Percentiles rank a stretch among this genome's conserved stretches.
These are phyloP conservation scores for Phyto melanocephala DNA, from an alignment of 2,888 invertebrate species.

Conservation along the genomic window DNA sequence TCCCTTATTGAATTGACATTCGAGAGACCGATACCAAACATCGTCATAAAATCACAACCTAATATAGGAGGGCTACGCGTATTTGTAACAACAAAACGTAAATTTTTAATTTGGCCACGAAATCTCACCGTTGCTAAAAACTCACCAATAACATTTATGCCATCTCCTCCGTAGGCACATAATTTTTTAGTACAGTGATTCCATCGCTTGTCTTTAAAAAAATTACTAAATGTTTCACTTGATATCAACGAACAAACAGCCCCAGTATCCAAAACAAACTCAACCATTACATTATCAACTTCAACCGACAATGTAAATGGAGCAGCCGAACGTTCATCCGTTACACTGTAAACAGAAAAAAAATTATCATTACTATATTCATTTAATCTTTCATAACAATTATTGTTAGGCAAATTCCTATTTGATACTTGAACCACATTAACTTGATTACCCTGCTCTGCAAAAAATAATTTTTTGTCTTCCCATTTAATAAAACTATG, in stretches of 20 bases:
- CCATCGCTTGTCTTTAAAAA: neutral
- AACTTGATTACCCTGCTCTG: no score
- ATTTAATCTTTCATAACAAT: neutral
- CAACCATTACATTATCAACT: no score
- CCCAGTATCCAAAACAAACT: slow-evolving; percentile 35
- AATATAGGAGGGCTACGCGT: slow-evolving; percentile 15
- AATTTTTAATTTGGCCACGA: neutral
- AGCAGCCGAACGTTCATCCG: neutral
- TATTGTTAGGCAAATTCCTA: neutral
- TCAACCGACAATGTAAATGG: neutral
- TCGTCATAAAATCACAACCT: slow-evolving; percentile 29
- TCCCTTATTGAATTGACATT: neutral
- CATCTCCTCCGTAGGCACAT: neutral
- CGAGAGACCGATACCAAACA: slow-evolving; percentile 12
- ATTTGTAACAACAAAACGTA: slow-evolving; percentile 23
- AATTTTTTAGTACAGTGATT: neutral
- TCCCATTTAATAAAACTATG: no score
- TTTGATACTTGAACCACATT: neutral
- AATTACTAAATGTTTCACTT: slow-evolving; percentile 8
- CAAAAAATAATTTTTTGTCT: no score
- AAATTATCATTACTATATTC: neutral
- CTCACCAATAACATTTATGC: neutral
- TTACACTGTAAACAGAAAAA: neutral
- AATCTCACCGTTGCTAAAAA: slow-evolving; percentile 2
- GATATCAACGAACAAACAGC: slow-evolving; percentile 46